Base-by-base conservation (phyloP, 2,797 vertebrate genomes). In the Pseudochaenichthys georgianus region DNA sequence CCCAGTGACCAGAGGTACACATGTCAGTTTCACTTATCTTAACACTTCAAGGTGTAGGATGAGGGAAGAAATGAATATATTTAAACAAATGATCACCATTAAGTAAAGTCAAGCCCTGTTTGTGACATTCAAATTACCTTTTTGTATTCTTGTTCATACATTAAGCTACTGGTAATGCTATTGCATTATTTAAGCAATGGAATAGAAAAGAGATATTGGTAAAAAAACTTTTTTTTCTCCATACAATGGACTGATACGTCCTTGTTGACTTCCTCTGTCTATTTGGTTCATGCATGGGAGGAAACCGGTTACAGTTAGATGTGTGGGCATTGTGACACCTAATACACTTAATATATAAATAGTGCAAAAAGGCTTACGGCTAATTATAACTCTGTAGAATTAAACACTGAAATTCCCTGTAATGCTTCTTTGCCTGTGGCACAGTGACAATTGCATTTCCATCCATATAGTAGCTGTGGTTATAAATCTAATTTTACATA, bases 21-120 rank as follows among this genome's bases (percentile, higher is more conserved):
- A 77, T 81, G 73, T 80, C 81, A 69, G 55, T 73, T 82, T 79
- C 21, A 72, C 58, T 85, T 80, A 72, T 73, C 63, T 84, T 64
- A 68, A 16, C 55, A 63, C 75, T 54, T 61, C 42, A 63, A 64
- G 19, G n/a, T 38, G 34, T 57, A 41, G 70, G 19, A 65, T 52
- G 61, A 51, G 41, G 70, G 70, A 52, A 48, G 63, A 43, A 5
- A 65, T 1, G 51, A 6, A 48, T 52, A 7, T 45, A 8, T 64
- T 66, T 21, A 11, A 38, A 60, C 31, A 58, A 57, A 28, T 64
- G 3, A 46, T 41, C 23, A 21, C 15, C 17, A 41, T 46, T 12
- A 38, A 63, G 60, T 80, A 57, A 60, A 41, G 64, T 77, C 62
- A 42, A 76, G 47, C 8, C 28, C 66, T 69, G 57, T 47, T 11